Conservation (phyloP, 1,140 invertebrate genomes). For the Anoplolepis gracilipes region DNA sequence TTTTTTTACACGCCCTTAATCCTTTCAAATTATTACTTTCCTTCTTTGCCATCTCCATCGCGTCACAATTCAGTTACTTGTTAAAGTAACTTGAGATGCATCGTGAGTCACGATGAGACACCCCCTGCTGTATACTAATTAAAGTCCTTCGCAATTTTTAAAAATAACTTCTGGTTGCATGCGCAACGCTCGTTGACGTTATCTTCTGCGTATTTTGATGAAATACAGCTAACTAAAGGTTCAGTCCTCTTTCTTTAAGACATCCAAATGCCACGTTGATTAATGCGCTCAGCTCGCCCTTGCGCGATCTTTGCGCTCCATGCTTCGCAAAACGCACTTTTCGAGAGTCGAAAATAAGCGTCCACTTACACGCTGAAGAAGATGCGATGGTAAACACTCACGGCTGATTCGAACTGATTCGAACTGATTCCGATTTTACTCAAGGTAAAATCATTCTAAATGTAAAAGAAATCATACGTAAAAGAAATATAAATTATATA, state of each 20-base stretch:
- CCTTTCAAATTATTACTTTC: constrained; percentile 25
- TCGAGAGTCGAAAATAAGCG: constrained; percentile 56
- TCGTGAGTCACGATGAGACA: constrained; percentile 1
- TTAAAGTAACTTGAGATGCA: constrained; percentile 15
- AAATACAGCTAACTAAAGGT: constrained; percentile 31
- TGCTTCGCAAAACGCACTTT: constrained; percentile 36
- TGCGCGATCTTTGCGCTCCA: constrained; percentile 40
- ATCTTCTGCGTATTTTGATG: constrained; percentile 35
- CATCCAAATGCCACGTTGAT: constrained; percentile 43
- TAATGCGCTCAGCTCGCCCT: constrained; percentile 33
- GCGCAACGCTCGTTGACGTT: constrained; percentile 36
- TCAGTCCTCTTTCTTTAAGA: neutral
- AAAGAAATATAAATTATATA: neutral
- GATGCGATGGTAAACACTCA: constrained; percentile 33
- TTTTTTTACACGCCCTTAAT: neutral
- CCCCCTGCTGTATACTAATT: neutral
- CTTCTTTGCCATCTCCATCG: constrained; percentile 5
- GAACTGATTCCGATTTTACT: neutral
- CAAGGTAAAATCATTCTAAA: neutral
- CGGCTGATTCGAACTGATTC: neutral
- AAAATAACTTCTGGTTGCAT: constrained; percentile 13
- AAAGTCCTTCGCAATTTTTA: constrained; percentile 32
- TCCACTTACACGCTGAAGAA: neutral
- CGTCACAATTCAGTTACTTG: constrained; percentile 16
- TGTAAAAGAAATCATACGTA: neutral